phyloP scores from a whole-genome alignment of 2,888 invertebrate genomes.

The Lysandra coridon region DNA sequence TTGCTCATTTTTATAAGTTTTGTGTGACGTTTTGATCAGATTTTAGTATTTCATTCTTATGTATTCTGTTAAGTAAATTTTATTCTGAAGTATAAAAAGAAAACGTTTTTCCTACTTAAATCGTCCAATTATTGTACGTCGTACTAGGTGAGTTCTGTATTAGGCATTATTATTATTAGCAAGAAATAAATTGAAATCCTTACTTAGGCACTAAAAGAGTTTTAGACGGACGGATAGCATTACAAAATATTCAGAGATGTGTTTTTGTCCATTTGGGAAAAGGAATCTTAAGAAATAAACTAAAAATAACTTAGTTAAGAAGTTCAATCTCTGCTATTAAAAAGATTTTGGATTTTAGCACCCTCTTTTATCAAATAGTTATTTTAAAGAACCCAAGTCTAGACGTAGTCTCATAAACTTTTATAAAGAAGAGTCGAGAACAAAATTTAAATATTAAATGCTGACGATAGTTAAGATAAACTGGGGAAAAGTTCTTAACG shows the following conservation, averaged over 20 bases:
- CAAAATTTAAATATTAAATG: conserved; percentile 26
- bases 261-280: not conserved
- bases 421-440: not conserved
- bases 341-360: not conserved
- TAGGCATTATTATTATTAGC: too few species aligned
- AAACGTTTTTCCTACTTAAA: too few species aligned
- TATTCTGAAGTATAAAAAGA: too few species aligned
- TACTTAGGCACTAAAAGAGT: too few species aligned
- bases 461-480: conserved; percentile 13
- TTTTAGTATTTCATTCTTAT: not conserved
- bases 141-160: too few species aligned
- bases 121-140: too few species aligned
- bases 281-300: not conserved
- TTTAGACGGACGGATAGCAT: too few species aligned
- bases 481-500: conserved; percentile 8
- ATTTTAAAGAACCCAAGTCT: not conserved
- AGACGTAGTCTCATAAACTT: not conserved
- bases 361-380: not conserved
- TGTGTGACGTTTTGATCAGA: not conserved
- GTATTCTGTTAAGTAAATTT: not conserved
- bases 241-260: too few species aligned
- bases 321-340: not conserved
- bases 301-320: not conserved
- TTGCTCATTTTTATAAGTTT: not conserved
- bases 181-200: too few species aligned